Evolutionary conservation across 2,888 invertebrate species (phyloP).

Genomic region (Pristionchus maxplancki): DNA sequence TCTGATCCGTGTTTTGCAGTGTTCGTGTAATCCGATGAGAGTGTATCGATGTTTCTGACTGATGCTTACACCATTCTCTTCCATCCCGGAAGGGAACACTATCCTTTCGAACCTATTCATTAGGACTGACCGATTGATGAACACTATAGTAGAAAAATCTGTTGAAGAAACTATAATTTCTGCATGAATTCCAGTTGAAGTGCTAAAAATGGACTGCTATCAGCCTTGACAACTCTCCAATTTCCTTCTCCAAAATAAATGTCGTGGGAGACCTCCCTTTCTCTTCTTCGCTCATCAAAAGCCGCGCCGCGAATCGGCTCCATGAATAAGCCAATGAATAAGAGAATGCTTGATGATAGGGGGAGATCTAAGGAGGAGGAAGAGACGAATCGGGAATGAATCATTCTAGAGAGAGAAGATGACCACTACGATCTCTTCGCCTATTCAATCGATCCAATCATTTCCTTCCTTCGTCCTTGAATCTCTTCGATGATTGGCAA

Average conservation of each 20-base stretch:
- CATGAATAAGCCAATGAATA: conserved; percentile 40
- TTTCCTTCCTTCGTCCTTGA: background rate
- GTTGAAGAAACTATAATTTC: background rate
- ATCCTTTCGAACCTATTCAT: no score
- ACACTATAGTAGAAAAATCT: background rate
- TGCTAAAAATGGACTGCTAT: no score
- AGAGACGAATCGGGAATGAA: background rate
- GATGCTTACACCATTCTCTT: background rate
- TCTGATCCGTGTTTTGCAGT: conserved; percentile 36
- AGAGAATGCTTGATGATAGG: conserved; percentile 44
- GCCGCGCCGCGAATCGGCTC: background rate
- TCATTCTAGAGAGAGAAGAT: background rate
- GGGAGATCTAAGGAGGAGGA: background rate
- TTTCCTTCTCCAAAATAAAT: background rate
- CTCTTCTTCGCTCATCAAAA: conserved; percentile 18
- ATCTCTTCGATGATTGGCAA: background rate
- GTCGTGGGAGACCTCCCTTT: conserved; percentile 10
- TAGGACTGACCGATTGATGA: background rate
- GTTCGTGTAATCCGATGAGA: background rate
- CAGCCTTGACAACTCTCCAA: background rate
- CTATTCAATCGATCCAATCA: background rate
- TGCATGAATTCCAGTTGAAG: background rate
- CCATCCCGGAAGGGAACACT: background rate
- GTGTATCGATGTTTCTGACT: background rate
- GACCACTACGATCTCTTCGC: background rate